These are phyloP conservation scores for Centropus unirufus DNA, from an alignment of 2,113 vertebrate species.

Conservation along the genomic window DNA sequence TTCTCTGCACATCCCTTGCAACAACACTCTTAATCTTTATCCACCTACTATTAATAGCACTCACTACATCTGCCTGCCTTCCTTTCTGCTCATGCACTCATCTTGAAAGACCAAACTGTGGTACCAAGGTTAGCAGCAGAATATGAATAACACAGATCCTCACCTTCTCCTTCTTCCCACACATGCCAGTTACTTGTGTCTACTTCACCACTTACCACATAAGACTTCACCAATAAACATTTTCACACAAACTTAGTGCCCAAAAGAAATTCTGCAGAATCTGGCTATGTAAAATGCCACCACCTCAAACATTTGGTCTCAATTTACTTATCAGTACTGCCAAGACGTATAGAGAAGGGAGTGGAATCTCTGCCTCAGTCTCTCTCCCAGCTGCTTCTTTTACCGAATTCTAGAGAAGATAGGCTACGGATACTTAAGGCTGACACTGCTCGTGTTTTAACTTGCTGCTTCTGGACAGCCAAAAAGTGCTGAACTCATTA, in stretches of 20 bases:
- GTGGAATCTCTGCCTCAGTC: neutral
- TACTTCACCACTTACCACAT: neutral
- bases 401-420: neutral
- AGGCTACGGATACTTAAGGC: neutral
- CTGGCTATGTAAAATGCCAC: neutral
- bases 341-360: neutral
- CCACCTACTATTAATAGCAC: neutral
- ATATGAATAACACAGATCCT: neutral
- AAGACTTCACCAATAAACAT: neutral
- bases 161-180: neutral
- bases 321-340: neutral
- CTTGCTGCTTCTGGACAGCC: neutral
- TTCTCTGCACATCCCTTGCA: neutral
- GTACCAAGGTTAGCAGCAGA: neutral
- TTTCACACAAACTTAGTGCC: neutral
- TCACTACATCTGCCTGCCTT: neutral
- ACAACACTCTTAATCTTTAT: neutral
- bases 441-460: neutral
- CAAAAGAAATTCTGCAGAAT: neutral
- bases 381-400: neutral
- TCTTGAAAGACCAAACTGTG: neutral
- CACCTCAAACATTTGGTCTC: neutral
- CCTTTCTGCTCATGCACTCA: neutral
- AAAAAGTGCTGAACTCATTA: neutral
- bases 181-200: neutral